Base-by-base conservation (phyloP, 2,888 invertebrate genomes). In the Drosophila limbata region DNA sequence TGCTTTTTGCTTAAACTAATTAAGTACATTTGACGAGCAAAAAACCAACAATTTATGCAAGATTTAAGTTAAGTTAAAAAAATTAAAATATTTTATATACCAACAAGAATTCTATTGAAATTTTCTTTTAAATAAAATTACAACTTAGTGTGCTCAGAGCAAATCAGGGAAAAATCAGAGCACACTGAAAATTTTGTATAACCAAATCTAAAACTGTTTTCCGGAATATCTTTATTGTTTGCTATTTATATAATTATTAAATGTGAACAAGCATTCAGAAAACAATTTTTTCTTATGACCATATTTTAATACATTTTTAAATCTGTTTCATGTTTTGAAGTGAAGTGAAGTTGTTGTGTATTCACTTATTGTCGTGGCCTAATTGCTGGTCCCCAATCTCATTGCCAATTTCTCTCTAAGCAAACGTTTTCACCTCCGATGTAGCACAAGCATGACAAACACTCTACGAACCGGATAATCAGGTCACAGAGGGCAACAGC, bases 1-100 rank as follows among this genome's bases (percentile, higher is more conserved):
- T 9, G 11, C 1, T n/a, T 47, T 51, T 62, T 75, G 64, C 61
- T 69, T 25, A 65, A 67, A 60, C 61, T 84, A 84, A 82, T 87
- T 75, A 65, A 70, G 81, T 63, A 59, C 35, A 42, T 61, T 72
- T 65, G 39, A 9, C 19, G n/a, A 37, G 25, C 15, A 6, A n/a
- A n/a, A 21, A n/a, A 11, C 4, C 10, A 44, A 11, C 3, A n/a
- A 35, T 3, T 50, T 9, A 21, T 40, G 4, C 15, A 52, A 15
- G 11, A 8, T 8, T 1, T n/a, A 35, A 11, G n/a, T 11, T 21
- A 37, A 28, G 13, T 37, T 35, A 2, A 31, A 33, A 47, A 15
- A 28, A 1, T n/a, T 4, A 28, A 17, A 28, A 47, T 9, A 3
- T 21, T 28, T 47, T 4, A 6, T n/a, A 21, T 25, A 25, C 28